These are phyloP conservation scores for Eupithecia inturbata DNA, from an alignment of 2,888 invertebrate species.

Conservation along the genomic window DNA sequence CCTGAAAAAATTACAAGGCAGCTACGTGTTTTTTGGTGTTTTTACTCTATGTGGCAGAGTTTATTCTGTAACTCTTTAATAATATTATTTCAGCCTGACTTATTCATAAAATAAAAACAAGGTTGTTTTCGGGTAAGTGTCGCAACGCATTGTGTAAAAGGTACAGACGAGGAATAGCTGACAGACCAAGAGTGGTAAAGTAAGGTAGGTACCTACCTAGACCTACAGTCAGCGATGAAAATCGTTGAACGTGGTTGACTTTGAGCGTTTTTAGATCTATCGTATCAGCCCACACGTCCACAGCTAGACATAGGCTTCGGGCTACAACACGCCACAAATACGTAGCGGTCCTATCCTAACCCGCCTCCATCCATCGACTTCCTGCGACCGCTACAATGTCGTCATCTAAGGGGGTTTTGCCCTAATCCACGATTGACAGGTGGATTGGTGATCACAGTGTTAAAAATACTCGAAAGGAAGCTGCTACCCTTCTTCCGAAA, in stretches of 20 bases:
- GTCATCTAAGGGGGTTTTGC: no score
- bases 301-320: no score
- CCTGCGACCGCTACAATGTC: not conserved
- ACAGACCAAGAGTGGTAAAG: no score
- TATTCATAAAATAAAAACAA: not conserved
- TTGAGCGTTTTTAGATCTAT: not conserved
- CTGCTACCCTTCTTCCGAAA: no score
- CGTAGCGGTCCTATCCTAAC: not conserved
- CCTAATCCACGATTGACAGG: no score
- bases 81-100: not conserved
- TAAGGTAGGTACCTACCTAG: no score
- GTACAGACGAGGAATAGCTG: not conserved
- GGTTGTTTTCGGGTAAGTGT: not conserved
- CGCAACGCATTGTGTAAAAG: not conserved
- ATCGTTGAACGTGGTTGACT: not conserved
- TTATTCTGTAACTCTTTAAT: not conserved
- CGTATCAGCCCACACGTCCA: not conserved
- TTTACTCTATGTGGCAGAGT: no score
- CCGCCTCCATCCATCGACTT: not conserved
- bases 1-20: not conserved
- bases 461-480: no score
- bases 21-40: no score
- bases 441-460: no score
- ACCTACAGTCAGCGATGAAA: not conserved
- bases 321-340: no score